Conservation (phyloP, 1,140 invertebrate species). For the Amphibalanus amphitrite region DNA sequence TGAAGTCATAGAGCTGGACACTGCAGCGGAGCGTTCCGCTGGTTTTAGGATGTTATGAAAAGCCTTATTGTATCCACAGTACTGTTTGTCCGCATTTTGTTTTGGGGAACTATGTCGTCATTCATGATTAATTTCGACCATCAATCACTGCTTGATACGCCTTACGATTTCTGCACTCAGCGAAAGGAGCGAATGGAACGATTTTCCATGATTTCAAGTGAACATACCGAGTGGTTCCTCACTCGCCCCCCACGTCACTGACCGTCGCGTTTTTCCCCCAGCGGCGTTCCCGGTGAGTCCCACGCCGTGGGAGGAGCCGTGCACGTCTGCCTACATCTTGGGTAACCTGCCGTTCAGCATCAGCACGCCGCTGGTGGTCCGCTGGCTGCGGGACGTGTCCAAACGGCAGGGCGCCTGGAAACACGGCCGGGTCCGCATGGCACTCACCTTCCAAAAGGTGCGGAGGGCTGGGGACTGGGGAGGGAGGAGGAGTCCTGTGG, state of each 20-base stretch:
- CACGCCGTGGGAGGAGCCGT: conserved; percentile 30
- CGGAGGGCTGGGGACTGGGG: no score
- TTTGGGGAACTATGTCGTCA: no score
- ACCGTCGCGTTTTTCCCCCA: neutral
- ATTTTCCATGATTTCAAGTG: no score
- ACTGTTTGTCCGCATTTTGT: neutral
- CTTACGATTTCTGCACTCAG: no score
- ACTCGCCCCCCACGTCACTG: no score
- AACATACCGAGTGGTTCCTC: no score
- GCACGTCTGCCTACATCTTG: conserved; percentile 67
- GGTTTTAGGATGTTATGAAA: conserved; percentile 29
- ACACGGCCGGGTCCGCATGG: conserved; percentile 68
- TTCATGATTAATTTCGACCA: no score
- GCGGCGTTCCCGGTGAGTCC: conserved; percentile 14
- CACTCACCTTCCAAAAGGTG: conserved; percentile 93
- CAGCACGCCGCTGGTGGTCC: conserved; percentile 78
- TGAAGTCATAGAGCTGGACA: neutral
- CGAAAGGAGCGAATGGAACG: no score
- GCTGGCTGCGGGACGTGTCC: conserved; percentile 69
- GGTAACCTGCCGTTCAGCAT: conserved; percentile 97
- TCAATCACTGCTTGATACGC: no score
- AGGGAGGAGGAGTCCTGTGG: no score
- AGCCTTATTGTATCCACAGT: conserved; percentile 30
- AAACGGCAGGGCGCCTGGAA: conserved; percentile 54
- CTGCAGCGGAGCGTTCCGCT: conserved; percentile 38